A percentile compares a stretch with the other conserved stretches of the same genome.
These are phyloP conservation scores for Paedocypris micromegethes DNA, from an alignment of 2,797 vertebrate genomes.

Conservation along the genomic window DNA sequence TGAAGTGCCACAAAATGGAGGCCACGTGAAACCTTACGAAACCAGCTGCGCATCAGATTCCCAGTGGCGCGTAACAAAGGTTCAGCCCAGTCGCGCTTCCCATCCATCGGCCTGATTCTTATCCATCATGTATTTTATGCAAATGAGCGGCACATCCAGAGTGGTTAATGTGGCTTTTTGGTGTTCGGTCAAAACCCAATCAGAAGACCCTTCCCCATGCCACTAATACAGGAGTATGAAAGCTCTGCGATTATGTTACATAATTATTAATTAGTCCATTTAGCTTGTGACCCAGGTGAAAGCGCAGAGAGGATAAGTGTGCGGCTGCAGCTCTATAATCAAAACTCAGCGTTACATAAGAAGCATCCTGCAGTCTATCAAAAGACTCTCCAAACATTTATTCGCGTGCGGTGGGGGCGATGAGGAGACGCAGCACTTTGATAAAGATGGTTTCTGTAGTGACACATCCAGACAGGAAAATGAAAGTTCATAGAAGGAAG, in stretches of 20 bases:
- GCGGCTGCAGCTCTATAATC: not conserved
- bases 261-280: slow-evolving; percentile 2
- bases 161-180: too few species aligned
- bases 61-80: too few species aligned
- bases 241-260: not conserved
- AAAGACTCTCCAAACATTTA: not conserved
- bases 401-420: not conserved
- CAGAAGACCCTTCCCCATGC: not conserved
- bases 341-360: not conserved
- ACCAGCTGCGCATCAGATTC: too few species aligned
- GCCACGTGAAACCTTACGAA: too few species aligned
- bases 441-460: not conserved
- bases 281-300: too few species aligned
- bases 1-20: too few species aligned
- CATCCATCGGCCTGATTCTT: too few species aligned
- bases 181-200: too few species aligned
- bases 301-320: not conserved
- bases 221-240: not conserved
- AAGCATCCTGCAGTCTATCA: not conserved
- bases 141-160: too few species aligned
- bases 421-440: not conserved
- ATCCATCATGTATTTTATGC: too few species aligned
- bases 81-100: too few species aligned
- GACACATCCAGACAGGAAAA: slow-evolving; percentile 5
- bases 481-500: not conserved